phyloP scores from a whole-genome alignment of 1,140 invertebrate species.

The Diuraphis noxia region DNA sequence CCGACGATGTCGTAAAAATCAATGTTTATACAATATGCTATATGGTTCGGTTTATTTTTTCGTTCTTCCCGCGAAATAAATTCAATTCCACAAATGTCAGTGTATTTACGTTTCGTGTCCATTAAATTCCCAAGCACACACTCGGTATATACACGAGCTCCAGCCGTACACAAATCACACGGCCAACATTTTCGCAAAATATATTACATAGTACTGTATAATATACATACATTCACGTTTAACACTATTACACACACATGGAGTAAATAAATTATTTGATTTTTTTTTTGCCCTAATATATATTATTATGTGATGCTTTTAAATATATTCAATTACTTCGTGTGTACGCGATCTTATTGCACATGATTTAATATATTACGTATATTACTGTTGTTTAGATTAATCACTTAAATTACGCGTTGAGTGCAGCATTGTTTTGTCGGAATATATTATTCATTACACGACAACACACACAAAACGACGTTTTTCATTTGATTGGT shows the following conservation, averaged over 20 bases:
- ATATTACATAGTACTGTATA: not conserved
- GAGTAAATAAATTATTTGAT: not conserved
- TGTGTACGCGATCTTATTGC: not conserved
- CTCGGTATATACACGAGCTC: not conserved
- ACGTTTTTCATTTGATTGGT: not conserved
- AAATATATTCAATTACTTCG: not conserved
- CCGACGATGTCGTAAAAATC: slow-evolving; percentile 17
- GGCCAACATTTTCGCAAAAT: not conserved
- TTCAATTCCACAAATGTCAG: slow-evolving; percentile 9
- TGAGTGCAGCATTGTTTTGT: not conserved
- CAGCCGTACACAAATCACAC: not conserved
- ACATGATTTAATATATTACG: not conserved
- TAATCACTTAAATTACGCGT: not conserved
- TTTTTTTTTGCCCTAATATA: not conserved
- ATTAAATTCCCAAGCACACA: not conserved
- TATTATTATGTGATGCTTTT: not conserved
- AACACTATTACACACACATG: not conserved
- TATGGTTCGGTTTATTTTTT: not conserved
- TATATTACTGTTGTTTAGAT: not conserved
- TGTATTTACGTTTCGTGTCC: not conserved
- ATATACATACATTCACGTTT: not conserved
- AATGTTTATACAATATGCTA: not conserved
- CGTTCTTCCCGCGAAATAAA: not conserved
- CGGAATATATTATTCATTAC: not conserved
- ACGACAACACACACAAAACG: not conserved